Base-by-base conservation (phyloP, 1,140 invertebrate genomes). In the Physella acuta region DNA sequence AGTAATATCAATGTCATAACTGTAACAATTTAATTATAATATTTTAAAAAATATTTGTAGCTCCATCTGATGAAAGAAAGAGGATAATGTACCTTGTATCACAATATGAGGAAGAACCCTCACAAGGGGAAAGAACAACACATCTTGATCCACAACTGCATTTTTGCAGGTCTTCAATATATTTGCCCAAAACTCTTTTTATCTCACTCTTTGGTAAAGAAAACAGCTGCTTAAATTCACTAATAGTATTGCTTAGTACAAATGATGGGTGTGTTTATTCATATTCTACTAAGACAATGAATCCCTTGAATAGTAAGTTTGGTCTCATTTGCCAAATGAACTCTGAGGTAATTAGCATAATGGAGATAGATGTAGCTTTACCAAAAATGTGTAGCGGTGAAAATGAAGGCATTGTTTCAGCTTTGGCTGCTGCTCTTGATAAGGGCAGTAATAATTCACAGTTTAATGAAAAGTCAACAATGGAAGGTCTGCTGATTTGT, bases 171-270 rank as follows among this genome's bases (percentile, higher is more conserved):
- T 16, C 36, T 14, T 34, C 49, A 64, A n/a, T 64, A 51, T 17
- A 17, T 28, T 26, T 64, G 1, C 26, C 62, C 17, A 31, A 5
- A 2, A 17, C 28, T 39, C 26, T 64, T 28, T 64, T 64, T 28
- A 64, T 36, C 17, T 3, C 24, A 11, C 2, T 64, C 26, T 64
- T 64, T 64, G 62, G 62, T 1, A 64, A 52, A 52, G 62, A 64
- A 52, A 28, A 26, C 30, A 36, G 31, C 33, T 49, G 39, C 20
- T 34, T 64, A n/a, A 64, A 52, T 14, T 64, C 62, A 64, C 49
- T 49, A 33, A 24, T 64, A 4, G 14, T 64, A n/a, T 31, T 62
- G 2, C 36, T 62, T 16, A 39, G 60, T 24, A 49, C 34, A 26
- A 37, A 37, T 26, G 20, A 62, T 24, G 60, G 60, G 16, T 62